These are phyloP conservation scores for Ctenosaura bakeri DNA, from an alignment of 2,797 vertebrate genomes.

Conservation along the genomic window DNA sequence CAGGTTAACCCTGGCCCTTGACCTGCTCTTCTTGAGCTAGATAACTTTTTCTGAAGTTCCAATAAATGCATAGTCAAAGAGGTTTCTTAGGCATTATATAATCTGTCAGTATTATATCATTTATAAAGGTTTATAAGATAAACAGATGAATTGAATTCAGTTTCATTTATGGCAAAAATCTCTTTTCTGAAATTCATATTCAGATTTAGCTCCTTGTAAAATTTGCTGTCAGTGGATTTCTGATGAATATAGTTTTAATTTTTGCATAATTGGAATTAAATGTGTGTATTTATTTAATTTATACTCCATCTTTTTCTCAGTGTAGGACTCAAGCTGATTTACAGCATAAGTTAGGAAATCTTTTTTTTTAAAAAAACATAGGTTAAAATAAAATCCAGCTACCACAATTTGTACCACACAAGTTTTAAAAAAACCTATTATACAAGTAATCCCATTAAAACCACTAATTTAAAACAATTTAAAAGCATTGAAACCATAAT, in stretches of 20 bases:
- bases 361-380: too few species aligned
- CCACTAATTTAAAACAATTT: too few species aligned
- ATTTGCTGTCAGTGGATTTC: conserved; percentile 30
- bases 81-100: neutral
- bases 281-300: too few species aligned
- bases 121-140: neutral
- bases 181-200: neutral
- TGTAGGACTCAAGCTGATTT: too few species aligned
- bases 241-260: conserved; percentile 5
- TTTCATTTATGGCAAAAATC: neutral
- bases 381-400: too few species aligned
- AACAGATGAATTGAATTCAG: neutral
- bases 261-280: neutral
- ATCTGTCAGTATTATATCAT: too few species aligned
- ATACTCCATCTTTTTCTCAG: too few species aligned
- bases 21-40: neutral
- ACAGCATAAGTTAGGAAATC: too few species aligned
- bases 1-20: neutral
- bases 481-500: too few species aligned
- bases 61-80: neutral
- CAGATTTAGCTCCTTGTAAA: neutral
- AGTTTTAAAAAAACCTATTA: too few species aligned
- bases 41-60: neutral
- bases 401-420: too few species aligned
- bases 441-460: too few species aligned